Base-by-base conservation (phyloP, 2,113 vertebrate genomes). In the Xiphophorus couchianus region DNA sequence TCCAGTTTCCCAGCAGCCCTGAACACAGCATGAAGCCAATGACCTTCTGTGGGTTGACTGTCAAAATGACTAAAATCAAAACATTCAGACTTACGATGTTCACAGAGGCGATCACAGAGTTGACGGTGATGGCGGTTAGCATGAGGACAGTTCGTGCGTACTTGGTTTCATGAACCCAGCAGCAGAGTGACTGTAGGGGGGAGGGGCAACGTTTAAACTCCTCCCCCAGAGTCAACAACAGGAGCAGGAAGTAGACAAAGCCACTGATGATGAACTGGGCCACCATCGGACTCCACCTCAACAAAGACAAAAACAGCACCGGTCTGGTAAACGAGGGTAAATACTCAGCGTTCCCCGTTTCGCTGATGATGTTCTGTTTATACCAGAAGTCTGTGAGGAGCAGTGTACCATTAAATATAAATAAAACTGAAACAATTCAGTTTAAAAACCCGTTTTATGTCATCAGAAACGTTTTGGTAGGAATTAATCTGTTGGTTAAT, bases 91-190 rank as follows among this genome's bases (percentile, higher is more conserved):
- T 82, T 39, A 88, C 86, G 0, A 88, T 79, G 81, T 86, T 76
- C 0, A 69, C 71, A 5, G 84, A 91, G 76, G 96, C 96, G 33
- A 96, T 94, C 42, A 96, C 94, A 70, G 97, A 96, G 92, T 98
- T 98, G 91, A 97, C 94, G 85, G 95, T 64, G 86, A 97, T 95
- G 80, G 96, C 97, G 25, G 95, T 93, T 88, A 97, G 96, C 74
- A 95, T 97, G 90, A 98, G 95, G 86, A 97, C 88, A 4, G 97
- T 97, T 66, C 96, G 92, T 72, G 94, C 95, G 44, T 93, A 81
- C 80, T 97, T 96, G 73, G 94, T 97, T 90, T 98, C 97, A 1
- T 98, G 96, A 83, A 98, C 94, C 96, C 96, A 97, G 90, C 97
- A 98, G 92, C 97, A 97, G 58, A 96, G 95, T 72, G 96, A 94